Conservation (phyloP, 2,797 vertebrate genomes). For the Manis crassicaudata region DNA sequence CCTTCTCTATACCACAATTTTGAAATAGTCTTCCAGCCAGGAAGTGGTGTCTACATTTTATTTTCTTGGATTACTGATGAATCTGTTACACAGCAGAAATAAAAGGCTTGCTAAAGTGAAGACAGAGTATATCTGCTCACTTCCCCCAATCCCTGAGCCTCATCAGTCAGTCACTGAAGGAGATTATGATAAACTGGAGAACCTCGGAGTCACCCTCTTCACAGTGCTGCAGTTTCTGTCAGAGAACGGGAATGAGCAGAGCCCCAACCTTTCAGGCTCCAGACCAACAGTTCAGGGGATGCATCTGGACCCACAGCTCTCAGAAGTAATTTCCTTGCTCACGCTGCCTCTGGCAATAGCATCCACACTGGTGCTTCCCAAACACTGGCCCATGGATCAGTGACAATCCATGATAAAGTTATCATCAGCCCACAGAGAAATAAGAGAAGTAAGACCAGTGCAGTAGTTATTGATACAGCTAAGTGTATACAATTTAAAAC, state of each 20-base stretch:
- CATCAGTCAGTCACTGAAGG: constrained; percentile 36
- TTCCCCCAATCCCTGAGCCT: background rate
- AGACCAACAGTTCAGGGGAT: background rate
- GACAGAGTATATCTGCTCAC: constrained; percentile 36
- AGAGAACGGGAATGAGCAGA: background rate
- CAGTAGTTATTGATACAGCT: background rate
- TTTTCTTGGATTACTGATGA: constrained; percentile 62
- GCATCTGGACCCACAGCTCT: background rate
- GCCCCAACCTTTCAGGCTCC: background rate
- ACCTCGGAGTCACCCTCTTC: background rate
- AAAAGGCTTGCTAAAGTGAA: constrained; percentile 42
- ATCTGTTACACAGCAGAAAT: constrained; percentile 46
- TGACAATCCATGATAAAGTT: constrained; percentile 53
- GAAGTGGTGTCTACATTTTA: constrained; percentile 27
- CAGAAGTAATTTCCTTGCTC: constrained; percentile 45
- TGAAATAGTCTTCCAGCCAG: constrained; percentile 39
- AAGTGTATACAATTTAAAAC: background rate
- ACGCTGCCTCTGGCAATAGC: background rate
- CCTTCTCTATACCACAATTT: background rate
- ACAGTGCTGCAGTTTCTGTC: background rate
- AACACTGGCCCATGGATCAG: constrained; percentile 26
- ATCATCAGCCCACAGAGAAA: background rate
- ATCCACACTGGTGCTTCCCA: constrained; percentile 19
- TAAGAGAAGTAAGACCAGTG: background rate
- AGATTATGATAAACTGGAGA: background rate